Percentiles rank a stretch among this genome's conserved stretches.
Evolutionary conservation across 1,140 invertebrate genomes (phyloP).

Genomic region (Muscidifurax raptorellus): DNA sequence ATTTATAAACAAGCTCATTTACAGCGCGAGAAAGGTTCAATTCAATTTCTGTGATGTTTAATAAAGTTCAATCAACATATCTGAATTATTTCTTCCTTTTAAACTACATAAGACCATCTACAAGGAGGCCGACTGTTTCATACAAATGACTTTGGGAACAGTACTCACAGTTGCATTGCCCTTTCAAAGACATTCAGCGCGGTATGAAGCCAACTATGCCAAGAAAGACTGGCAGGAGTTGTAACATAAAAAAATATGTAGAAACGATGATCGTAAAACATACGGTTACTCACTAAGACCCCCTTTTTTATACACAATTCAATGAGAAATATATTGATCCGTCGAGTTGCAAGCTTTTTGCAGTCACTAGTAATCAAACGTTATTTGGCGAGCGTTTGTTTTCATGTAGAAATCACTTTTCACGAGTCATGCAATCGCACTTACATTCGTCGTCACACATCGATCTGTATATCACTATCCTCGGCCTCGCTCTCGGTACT

Average conservation of each 20-base stretch:
- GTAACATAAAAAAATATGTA: slow-evolving; percentile 22
- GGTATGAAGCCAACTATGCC: slow-evolving; percentile 9
- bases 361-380: background rate
- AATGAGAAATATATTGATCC: slow-evolving; percentile 2
- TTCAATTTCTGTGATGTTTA: background rate
- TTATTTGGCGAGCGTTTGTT: slow-evolving; percentile 32
- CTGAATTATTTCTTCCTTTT: background rate
- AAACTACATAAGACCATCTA: background rate
- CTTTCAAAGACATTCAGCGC: background rate
- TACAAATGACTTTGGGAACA: slow-evolving; percentile 35
- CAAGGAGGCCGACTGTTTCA: background rate
- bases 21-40: slow-evolving; percentile 14
- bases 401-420: slow-evolving; percentile 45
- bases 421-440: background rate
- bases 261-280: slow-evolving; percentile 28
- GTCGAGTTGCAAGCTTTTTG: background rate
- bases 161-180: slow-evolving; percentile 30
- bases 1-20: slow-evolving; percentile 36
- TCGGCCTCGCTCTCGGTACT: slow-evolving; percentile 74
- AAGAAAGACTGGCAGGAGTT: slow-evolving; percentile 19
- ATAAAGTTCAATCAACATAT: background rate
- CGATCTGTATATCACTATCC: slow-evolving; percentile 75
- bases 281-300: slow-evolving; percentile 18
- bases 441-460: slow-evolving; percentile 69
- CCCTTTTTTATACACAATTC: slow-evolving; percentile 10